Evolutionary conservation across 64 coral and sea anemone genomes (phyloP).

Genomic region (Acropora yongei): DNA sequence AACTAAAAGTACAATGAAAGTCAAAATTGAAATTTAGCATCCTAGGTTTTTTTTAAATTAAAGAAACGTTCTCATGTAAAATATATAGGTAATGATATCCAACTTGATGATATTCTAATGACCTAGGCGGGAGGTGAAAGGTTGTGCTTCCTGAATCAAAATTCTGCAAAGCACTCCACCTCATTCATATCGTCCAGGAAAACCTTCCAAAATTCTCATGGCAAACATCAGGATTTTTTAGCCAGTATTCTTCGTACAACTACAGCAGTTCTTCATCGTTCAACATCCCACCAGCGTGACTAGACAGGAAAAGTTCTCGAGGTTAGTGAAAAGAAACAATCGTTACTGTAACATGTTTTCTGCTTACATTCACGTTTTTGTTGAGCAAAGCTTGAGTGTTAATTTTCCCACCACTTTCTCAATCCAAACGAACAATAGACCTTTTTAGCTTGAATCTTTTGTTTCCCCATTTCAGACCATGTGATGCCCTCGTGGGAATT

Average conservation of each 20-base stretch:
- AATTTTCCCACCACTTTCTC: constrained; percentile 15
- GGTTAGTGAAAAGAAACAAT: constrained; percentile 30
- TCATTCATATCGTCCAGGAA: constrained; percentile 39
- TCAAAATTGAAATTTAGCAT: constrained; percentile 2
- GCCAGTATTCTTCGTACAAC: constrained; percentile 27
- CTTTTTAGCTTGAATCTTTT: too few relatives aligned
- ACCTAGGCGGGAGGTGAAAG: constrained; percentile 24
- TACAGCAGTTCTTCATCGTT: constrained; percentile 43
- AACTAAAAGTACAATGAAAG: too few relatives aligned
- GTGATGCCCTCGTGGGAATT: too few relatives aligned
- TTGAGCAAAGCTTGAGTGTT: constrained; percentile 2
- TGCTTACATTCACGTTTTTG: constrained; percentile 11
- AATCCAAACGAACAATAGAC: too few relatives aligned
- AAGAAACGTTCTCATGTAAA: too few relatives aligned
- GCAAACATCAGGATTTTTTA: constrained; percentile 41
- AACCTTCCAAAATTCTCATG: constrained; percentile 29
- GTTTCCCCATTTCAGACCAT: too few relatives aligned
- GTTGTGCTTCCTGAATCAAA: constrained; percentile 24
- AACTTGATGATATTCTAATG: background rate
- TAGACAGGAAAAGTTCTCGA: background rate
- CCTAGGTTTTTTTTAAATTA: background rate
- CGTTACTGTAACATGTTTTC: background rate
- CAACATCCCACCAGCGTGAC: constrained; percentile 30
- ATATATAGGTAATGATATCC: too few relatives aligned
- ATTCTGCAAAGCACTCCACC: constrained; percentile 10